Conservation (phyloP, 1,140 invertebrate genomes). For the Ctenoplectra terminalis region DNA sequence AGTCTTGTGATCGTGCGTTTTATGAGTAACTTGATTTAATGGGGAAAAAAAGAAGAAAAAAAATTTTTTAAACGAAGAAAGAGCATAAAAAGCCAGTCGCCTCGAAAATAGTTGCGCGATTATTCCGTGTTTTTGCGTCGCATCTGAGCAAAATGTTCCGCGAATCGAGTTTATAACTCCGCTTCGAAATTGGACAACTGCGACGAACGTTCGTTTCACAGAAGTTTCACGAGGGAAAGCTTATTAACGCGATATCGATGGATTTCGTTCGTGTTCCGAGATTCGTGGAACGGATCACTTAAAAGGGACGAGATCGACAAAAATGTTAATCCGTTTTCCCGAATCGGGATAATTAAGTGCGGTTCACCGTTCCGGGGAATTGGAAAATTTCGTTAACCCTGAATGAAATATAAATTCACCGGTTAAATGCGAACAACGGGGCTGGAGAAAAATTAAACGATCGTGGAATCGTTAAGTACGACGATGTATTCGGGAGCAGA, state of each 20-base stretch:
- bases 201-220: background rate
- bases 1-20: background rate
- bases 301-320: no score
- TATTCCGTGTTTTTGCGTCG: slow-evolving; percentile 7
- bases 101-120: background rate
- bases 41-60: background rate
- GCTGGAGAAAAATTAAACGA: background rate
- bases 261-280: background rate
- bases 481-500: background rate
- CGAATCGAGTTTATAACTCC: slow-evolving; percentile 8
- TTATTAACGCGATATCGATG: slow-evolving; percentile 19
- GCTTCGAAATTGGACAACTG: background rate
- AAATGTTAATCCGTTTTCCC: background rate
- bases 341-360: background rate
- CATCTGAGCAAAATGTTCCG: background rate
- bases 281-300: background rate
- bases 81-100: background rate
- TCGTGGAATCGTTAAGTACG: background rate
- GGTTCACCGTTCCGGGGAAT: background rate
- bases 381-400: background rate
- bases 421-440: background rate
- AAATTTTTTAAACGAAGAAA: no score
- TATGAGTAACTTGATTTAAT: background rate
- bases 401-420: background rate
- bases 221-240: background rate